Percentiles rank a stretch among this genome's conserved stretches.
Evolutionary conservation across 2,797 vertebrate species (phyloP).

Genomic region (Perodicticus potto): DNA sequence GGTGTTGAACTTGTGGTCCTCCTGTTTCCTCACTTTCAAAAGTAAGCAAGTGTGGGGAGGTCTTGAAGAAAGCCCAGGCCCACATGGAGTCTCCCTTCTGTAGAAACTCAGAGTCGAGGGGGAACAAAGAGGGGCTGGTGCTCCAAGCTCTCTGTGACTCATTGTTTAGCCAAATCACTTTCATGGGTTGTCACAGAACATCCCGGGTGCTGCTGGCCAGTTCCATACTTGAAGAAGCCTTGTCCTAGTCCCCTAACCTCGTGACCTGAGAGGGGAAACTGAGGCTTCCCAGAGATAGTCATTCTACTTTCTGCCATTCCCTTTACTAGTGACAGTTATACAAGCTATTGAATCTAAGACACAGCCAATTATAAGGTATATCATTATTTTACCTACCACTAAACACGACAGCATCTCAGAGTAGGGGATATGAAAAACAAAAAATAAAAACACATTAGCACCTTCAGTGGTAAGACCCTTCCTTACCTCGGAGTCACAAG

Average conservation of each 20-base stretch:
- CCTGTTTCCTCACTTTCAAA: neutral
- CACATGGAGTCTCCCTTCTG: neutral
- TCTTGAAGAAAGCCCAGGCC: too few species aligned
- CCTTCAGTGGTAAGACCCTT: fast-evolving
- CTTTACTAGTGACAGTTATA: too few species aligned
- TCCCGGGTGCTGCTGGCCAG: neutral
- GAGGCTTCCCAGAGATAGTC: neutral
- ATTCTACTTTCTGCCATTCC: neutral
- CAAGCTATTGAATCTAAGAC: fast-evolving
- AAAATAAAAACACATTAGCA: neutral
- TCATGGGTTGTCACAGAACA: neutral
- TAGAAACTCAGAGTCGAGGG: neutral
- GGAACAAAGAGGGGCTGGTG: neutral
- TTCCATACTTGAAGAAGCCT: neutral
- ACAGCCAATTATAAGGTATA: fast-evolving
- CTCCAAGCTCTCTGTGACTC: fast-evolving
- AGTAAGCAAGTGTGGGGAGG: fast-evolving
- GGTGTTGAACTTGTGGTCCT: neutral
- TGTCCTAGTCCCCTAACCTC: neutral
- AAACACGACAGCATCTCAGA: neutral
- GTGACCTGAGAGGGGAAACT: neutral
- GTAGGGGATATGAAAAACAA: neutral
- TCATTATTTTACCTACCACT: neutral
- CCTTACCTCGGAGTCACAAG: neutral
- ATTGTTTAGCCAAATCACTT: fast-evolving